Conservation (phyloP, 2,888 invertebrate genomes). For the Biston stratarius region DNA sequence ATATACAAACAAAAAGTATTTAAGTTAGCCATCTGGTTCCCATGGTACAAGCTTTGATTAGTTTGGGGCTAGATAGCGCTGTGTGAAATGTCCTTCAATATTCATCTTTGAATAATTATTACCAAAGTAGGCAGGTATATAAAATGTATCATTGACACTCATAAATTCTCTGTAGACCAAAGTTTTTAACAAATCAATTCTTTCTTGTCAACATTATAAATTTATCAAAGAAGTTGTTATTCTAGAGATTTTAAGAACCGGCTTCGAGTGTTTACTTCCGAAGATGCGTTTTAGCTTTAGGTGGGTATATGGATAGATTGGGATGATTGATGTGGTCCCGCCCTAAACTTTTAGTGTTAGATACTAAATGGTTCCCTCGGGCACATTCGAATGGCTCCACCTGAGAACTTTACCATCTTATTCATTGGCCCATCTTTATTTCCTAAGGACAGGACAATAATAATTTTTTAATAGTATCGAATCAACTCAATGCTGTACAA, state of each 20-base stretch:
- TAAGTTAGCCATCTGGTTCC: no score
- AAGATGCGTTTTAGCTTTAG: conserved; percentile 12
- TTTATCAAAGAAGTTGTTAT: conserved; percentile 8
- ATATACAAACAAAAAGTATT: no score
- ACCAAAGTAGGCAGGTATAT: background rate
- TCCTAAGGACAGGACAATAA: no score
- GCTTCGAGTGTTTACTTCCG: conserved; percentile 16
- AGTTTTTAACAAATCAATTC: background rate
- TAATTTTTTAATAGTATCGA: no score
- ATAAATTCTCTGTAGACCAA: background rate
- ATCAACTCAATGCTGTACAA: no score
- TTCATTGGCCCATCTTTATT: no score
- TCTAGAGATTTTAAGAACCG: conserved; percentile 5
- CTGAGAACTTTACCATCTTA: conserved; percentile 18
- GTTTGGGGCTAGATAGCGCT: no score
- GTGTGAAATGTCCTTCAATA: no score
- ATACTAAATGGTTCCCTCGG: conserved; percentile 34
- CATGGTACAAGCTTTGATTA: no score
- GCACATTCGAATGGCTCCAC: conserved; percentile 24
- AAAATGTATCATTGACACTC: background rate
- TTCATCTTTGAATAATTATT: no score
- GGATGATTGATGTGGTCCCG: conserved; percentile 39
- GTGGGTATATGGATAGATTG: conserved; percentile 17
- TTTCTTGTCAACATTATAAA: conserved; percentile 6
- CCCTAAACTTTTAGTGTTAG: conserved; percentile 35